phyloP scores from a whole-genome alignment of 1,140 invertebrate genomes.

The Vollenhovia emeryi region DNA sequence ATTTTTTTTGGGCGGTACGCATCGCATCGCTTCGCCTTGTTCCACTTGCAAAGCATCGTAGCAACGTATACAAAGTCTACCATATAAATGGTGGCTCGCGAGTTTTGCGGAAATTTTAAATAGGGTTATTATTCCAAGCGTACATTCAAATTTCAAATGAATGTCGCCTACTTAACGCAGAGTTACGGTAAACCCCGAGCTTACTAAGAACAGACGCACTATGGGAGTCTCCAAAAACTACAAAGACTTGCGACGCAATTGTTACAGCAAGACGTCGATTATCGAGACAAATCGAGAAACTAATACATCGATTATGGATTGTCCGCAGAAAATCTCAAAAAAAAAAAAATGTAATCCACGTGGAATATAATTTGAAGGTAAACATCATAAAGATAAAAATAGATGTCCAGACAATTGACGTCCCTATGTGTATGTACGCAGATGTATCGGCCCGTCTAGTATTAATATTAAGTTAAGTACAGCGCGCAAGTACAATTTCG shows the following conservation, averaged over 20 bases:
- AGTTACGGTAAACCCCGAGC: neutral
- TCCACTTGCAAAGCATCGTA: neutral
- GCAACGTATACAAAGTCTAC: constrained; percentile 3
- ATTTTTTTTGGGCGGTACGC: neutral
- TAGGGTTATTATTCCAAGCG: neutral
- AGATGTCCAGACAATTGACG: constrained; percentile 11
- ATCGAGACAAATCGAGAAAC: neutral
- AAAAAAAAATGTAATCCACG: neutral
- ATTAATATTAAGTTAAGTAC: constrained; percentile 36
- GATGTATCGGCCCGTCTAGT: neutral
- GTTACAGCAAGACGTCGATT: neutral
- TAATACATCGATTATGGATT: neutral
- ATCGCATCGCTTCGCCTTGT: constrained; percentile 18
- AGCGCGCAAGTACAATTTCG: constrained; percentile 3
- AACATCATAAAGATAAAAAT: neutral
- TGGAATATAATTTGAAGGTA: neutral
- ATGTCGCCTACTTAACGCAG: neutral
- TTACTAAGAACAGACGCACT: neutral
- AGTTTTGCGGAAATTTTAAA: neutral
- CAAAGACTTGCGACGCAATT: neutral
- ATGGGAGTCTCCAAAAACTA: neutral
- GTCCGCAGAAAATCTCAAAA: neutral
- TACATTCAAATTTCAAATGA: constrained; percentile 9
- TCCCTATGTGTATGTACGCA: neutral
- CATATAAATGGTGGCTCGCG: neutral